Evolutionary conservation across 2,888 invertebrate genomes (phyloP).

Genomic region (Nomada fabriciana): DNA sequence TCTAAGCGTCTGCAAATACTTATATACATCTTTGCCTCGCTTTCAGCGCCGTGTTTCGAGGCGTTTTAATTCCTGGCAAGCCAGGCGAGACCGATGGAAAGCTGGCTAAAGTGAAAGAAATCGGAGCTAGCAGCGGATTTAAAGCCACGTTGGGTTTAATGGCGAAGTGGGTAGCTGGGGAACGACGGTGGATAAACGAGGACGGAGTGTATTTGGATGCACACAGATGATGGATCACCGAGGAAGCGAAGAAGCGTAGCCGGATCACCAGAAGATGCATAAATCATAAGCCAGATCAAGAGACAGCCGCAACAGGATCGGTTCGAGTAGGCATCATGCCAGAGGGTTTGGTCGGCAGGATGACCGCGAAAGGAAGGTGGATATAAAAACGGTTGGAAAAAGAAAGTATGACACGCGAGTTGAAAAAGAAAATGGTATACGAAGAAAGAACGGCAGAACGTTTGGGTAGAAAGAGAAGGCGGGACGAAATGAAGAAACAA

Average conservation of each 20-base stretch:
- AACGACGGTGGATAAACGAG: not conserved
- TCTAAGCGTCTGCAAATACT: slow-evolving; percentile 8
- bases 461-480: no score
- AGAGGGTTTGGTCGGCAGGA: slow-evolving; percentile 11
- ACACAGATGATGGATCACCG: not conserved
- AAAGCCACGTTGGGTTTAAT: not conserved
- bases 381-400: not conserved
- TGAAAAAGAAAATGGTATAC: not conserved
- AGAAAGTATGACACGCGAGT: not conserved
- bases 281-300: slow-evolving; percentile 62
- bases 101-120: slow-evolving; percentile 42
- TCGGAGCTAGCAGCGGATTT: slow-evolving; percentile 12
- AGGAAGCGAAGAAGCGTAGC: slow-evolving; percentile 39
- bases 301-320: slow-evolving; percentile 55
- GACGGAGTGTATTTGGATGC: not conserved
- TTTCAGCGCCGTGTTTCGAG: not conserved
- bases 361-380: slow-evolving; percentile 6
- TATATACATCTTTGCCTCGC: not conserved
- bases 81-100: slow-evolving; percentile 19
- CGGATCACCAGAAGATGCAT: slow-evolving; percentile 46
- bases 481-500: no score
- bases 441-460: not conserved
- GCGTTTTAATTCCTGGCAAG: slow-evolving; percentile 4
- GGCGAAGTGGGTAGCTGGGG: not conserved
- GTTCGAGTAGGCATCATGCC: slow-evolving; percentile 51